Percentiles rank a stretch among this genome's conserved stretches.
Evolutionary conservation across 2,888 invertebrate genomes (phyloP).

Genomic region (Drosophila vallismaia): DNA sequence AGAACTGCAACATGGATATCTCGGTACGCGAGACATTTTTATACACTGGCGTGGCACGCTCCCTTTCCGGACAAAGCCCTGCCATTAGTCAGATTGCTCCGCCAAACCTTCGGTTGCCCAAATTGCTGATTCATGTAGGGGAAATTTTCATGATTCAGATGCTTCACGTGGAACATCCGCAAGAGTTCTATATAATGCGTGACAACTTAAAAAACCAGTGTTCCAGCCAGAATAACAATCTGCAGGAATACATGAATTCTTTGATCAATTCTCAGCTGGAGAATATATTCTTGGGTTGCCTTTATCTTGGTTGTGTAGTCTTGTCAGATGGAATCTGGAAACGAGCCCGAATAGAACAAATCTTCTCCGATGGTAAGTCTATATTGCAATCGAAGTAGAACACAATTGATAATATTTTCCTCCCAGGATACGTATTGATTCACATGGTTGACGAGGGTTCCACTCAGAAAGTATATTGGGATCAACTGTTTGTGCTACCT

Average conservation of each 20-base stretch:
- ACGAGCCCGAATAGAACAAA: constrained; percentile 74
- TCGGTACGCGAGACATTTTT: constrained; percentile 84
- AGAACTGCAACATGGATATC: constrained; percentile 73
- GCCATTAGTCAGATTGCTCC: constrained; percentile 26
- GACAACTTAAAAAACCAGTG: constrained; percentile 13
- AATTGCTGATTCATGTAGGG: constrained; percentile 24
- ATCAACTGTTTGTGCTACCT: constrained; percentile 85
- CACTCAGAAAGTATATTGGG: constrained; percentile 85
- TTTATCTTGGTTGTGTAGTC: constrained; percentile 74
- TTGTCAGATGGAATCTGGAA: constrained; percentile 71
- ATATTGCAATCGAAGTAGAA: neutral
- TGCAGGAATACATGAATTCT: constrained; percentile 56
- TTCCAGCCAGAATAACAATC: constrained; percentile 24
- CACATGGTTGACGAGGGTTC: constrained; percentile 86
- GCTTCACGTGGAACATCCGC: constrained; percentile 87
- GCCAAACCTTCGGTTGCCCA: constrained; percentile 27
- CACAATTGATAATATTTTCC: neutral
- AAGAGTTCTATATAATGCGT: constrained; percentile 87
- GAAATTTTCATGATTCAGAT: constrained; percentile 85
- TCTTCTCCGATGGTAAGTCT: constrained; percentile 67
- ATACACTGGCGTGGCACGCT: constrained; percentile 77
- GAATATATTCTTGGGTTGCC: constrained; percentile 78
- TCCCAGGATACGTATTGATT: constrained; percentile 65
- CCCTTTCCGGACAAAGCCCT: constrained; percentile 6
- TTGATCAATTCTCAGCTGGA: constrained; percentile 32